Evolutionary conservation across 2,888 invertebrate genomes (phyloP).

Genomic region (Anorthoa munda): DNA sequence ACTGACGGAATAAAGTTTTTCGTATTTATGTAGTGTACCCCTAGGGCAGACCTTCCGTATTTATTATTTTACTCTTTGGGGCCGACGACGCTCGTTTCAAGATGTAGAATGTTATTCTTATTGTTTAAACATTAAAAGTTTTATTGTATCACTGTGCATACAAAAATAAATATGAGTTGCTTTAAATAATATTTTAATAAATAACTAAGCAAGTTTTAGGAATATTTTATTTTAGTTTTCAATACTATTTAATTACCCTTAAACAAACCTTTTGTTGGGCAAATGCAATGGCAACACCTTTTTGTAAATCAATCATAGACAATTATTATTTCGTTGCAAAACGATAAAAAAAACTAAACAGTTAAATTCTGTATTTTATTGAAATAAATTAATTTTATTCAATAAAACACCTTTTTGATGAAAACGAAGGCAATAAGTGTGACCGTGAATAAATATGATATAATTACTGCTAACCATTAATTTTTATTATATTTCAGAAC

Average conservation of each 20-base stretch:
- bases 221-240: too few relatives aligned
- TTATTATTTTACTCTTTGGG: too few relatives aligned
- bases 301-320: slow-evolving; percentile 38
- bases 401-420: rapidly evolving
- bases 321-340: slow-evolving; percentile 38
- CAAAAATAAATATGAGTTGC: not conserved
- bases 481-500: slow-evolving; percentile 30
- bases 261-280: not conserved
- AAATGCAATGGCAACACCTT: slow-evolving; percentile 27
- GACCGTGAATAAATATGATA: not conserved
- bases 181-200: not conserved
- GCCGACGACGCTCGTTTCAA: too few relatives aligned
- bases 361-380: not conserved
- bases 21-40: too few relatives aligned
- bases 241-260: not conserved
- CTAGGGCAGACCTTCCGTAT: too few relatives aligned
- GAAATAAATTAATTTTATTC: rapidly evolving
- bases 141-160: not conserved
- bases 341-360: not conserved
- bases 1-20: too few relatives aligned
- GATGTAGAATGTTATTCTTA: too few relatives aligned
- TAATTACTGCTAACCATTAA: not conserved
- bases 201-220: not conserved
- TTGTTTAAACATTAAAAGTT: not conserved
- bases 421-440: too few relatives aligned